phyloP scores from a whole-genome alignment of 2,888 invertebrate species.

The Microdon myrmicae region DNA sequence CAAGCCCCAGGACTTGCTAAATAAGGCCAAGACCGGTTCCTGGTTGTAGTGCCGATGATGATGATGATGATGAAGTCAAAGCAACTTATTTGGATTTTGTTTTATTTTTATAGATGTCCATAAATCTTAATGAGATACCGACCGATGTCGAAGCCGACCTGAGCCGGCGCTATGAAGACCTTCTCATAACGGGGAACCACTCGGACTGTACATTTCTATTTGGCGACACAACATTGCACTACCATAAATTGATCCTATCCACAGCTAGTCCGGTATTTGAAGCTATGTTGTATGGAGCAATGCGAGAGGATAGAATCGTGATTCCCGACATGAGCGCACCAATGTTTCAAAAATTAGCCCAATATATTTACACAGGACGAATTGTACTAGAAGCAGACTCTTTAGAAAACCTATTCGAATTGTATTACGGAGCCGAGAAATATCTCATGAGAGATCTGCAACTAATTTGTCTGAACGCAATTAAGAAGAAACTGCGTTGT shows the following conservation, averaged over 20 bases:
- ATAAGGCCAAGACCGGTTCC: no score
- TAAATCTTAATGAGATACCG: slow-evolving; percentile 28
- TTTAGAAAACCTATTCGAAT: slow-evolving; percentile 62
- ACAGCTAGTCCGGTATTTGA: slow-evolving; percentile 90
- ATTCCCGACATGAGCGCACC: slow-evolving; percentile 66
- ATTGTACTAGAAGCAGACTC: slow-evolving; percentile 58
- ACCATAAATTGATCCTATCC: slow-evolving; percentile 82
- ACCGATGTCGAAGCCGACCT: slow-evolving; percentile 51
- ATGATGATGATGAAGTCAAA: no score
- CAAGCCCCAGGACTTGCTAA: no score
- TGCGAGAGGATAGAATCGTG: slow-evolving; percentile 65
- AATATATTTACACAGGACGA: slow-evolving; percentile 63
- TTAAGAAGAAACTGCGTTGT: slow-evolving; percentile 62
- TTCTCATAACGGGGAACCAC: slow-evolving; percentile 61
- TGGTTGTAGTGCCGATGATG: no score
- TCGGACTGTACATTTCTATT: slow-evolving; percentile 64
- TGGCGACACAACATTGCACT: slow-evolving; percentile 70
- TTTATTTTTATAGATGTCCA: slow-evolving; percentile 48
- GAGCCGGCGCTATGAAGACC: slow-evolving; percentile 60
- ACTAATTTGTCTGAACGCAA: slow-evolving; percentile 57
- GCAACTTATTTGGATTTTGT: no score
- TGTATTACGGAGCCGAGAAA: slow-evolving; percentile 66
- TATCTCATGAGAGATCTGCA: slow-evolving; percentile 62
- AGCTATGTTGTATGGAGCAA: slow-evolving; percentile 86
- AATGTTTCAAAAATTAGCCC: slow-evolving; percentile 64